phyloP scores from a whole-genome alignment of 2,888 invertebrate genomes.

The Caenorhabditis wallacei region DNA sequence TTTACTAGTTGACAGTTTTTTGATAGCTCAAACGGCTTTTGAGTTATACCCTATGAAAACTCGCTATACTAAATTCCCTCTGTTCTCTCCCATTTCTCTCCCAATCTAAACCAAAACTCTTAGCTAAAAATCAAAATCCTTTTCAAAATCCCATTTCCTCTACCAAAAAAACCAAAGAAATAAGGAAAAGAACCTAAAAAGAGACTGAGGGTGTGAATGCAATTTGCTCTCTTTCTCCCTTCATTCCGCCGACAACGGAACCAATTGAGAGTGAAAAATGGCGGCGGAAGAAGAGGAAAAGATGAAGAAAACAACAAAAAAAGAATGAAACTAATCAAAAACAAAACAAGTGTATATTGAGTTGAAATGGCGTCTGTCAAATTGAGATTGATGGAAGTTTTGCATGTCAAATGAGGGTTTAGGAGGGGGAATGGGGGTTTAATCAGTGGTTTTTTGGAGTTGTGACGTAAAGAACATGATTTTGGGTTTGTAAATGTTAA shows the following conservation, averaged over 20 bases:
- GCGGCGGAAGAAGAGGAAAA: slow-evolving; percentile 2
- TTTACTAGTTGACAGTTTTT: too few species aligned
- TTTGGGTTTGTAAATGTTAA: background rate
- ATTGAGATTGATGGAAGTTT: slow-evolving; percentile 26
- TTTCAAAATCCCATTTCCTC: background rate
- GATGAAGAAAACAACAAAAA: slow-evolving; percentile 2
- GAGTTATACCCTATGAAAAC: too few species aligned
- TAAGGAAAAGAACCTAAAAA: background rate
- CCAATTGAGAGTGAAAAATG: slow-evolving; percentile 39
- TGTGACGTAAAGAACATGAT: background rate
- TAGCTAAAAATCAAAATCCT: background rate
- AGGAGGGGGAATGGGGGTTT: too few species aligned
- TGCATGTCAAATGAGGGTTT: slow-evolving; percentile 16
- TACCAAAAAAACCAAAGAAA: background rate
- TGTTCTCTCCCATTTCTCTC: too few species aligned
- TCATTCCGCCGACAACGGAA: slow-evolving; percentile 25
- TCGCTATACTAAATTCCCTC: too few species aligned
- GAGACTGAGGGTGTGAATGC: slow-evolving; percentile 8
- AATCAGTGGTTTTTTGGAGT: background rate
- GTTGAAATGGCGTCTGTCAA: background rate
- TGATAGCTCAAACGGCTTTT: too few species aligned
- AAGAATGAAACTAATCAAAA: background rate
- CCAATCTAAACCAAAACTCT: too few species aligned
- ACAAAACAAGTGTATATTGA: slow-evolving; percentile 7
- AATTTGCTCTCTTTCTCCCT: slow-evolving; percentile 4